Percentiles rank a stretch among this genome's conserved stretches.
These are phyloP conservation scores for Lasioglossum malachurum DNA, from an alignment of 2,888 invertebrate genomes.

Conservation along the genomic window DNA sequence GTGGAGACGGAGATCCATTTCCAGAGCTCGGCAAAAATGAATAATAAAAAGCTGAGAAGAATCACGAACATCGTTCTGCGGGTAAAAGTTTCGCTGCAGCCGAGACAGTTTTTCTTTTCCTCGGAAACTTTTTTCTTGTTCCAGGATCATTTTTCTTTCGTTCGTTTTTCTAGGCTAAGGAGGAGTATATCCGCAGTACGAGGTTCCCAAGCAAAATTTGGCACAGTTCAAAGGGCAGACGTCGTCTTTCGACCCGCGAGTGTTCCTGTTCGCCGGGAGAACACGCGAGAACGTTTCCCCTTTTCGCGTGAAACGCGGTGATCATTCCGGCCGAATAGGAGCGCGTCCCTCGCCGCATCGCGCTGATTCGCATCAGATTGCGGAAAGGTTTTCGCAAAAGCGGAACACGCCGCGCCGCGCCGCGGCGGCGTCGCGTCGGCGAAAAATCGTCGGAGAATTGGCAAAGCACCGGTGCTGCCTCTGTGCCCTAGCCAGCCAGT, in stretches of 20 bases:
- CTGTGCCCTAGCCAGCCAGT: not conserved
- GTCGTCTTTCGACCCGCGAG: not conserved
- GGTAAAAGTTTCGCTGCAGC: not conserved
- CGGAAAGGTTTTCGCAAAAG: not conserved
- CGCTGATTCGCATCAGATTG: not conserved
- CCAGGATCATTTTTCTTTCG: not conserved
- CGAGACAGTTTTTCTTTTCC: not conserved
- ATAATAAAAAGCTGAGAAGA: not conserved
- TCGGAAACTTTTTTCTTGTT: not conserved
- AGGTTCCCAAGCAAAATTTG: not conserved
- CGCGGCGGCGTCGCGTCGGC: not conserved
- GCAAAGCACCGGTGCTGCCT: conserved; percentile 37
- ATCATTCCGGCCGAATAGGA: not conserved
- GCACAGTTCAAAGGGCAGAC: conserved; percentile 1
- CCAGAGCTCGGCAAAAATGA: not conserved
- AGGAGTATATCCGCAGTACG: not conserved
- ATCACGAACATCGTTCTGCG: not conserved
- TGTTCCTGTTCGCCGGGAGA: not conserved
- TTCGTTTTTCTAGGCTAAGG: not conserved
- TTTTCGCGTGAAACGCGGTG: conserved; percentile 4
- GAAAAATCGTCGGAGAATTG: conserved; percentile 50
- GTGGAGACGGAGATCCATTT: not conserved
- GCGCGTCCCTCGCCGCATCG: not conserved
- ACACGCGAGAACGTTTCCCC: not conserved
- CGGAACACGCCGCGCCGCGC: conserved; percentile 15